Base-by-base conservation (phyloP, 2,113 vertebrate genomes). In the Saccopteryx bilineata region DNA sequence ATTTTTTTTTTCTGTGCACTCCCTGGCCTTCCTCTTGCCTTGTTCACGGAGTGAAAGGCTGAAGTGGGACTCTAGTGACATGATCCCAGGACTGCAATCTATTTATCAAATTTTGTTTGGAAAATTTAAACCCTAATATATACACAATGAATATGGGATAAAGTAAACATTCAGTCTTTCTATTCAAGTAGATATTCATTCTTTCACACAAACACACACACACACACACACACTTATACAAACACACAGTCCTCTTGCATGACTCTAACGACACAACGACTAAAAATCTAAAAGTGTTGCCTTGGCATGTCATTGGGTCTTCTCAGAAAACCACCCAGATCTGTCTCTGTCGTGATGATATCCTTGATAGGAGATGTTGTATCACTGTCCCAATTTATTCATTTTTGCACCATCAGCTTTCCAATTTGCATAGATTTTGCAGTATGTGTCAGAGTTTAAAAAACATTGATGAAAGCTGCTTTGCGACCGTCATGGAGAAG, bases 1-100 rank as follows among this genome's bases (percentile, higher is more conserved):
- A n/a, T 75, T 97, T 96, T 81, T 94, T 98, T 98, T 93, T 92
- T 61, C 68, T 92, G 48, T 94, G 52, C 63, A 21, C 71, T 95
- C 13, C 58, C 72, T 80, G 78, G n/a, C 8, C 15, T 92, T 92
- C 15, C 15, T 33, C 72, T 94, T 14, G 0, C 52, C 75, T 26
- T 46, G 81, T 84, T 52, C 31, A 21, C 82, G 13, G 12, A 39
- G 74, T 87, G 31, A 72, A 60, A 96, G 79, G 50, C n/a, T 96
- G 39, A 86, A 72, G 0, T 39, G 23, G n/a, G 21, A 17, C 72
- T 26, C 33, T 78, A 71, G 61, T 78, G 83, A 48, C 60, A 31
- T 68, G 23, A 81, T 50, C 11, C 69, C 63, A 89, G 83, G 90
- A 65, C 9, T 89, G 11, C 39, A 94, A 11, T 46, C 11, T 82